A percentile compares a stretch with the other conserved stretches of the same genome.
These are phyloP conservation scores for Archaeoteleia sp. DNA, from an alignment of 2,888 invertebrate genomes.

Conservation along the genomic window DNA sequence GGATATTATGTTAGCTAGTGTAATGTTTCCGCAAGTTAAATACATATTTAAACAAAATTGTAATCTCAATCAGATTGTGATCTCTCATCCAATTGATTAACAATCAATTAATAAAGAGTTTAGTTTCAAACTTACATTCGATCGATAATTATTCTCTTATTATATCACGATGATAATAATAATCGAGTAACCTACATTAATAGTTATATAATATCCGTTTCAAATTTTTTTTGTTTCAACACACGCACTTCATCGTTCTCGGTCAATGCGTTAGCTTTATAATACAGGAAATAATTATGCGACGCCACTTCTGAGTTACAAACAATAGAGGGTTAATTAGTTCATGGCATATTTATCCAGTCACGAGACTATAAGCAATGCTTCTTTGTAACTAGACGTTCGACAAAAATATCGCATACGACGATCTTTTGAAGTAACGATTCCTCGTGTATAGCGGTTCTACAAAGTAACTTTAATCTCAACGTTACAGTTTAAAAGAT, in stretches of 20 bases:
- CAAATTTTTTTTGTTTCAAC: slow-evolving; percentile 28
- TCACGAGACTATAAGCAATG: slow-evolving; percentile 21
- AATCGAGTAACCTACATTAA: slow-evolving; percentile 23
- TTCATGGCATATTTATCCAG: slow-evolving; percentile 40
- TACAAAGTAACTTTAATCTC: too few relatives aligned
- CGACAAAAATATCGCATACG: slow-evolving; percentile 2
- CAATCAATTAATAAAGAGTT: not conserved
- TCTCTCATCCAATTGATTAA: too few relatives aligned
- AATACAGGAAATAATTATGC: slow-evolving; percentile 48
- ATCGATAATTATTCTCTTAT: too few relatives aligned
- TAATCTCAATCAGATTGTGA: too few relatives aligned
- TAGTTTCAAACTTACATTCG: too few relatives aligned
- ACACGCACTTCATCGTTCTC: slow-evolving; percentile 30
- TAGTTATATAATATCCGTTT: slow-evolving; percentile 38
- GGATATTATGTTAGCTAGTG: slow-evolving; percentile 9
- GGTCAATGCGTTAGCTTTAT: slow-evolving; percentile 42
- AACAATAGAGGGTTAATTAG: slow-evolving; percentile 48
- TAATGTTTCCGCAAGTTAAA: too few relatives aligned
- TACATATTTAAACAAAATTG: too few relatives aligned
- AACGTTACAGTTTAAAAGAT: too few relatives aligned
- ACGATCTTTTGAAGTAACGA: too few relatives aligned
- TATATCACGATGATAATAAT: slow-evolving; percentile 9
- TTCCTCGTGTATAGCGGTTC: too few relatives aligned
- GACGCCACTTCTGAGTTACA: slow-evolving; percentile 37
- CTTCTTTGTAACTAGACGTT: not conserved